Evolutionary conservation across 2,113 vertebrate species (phyloP).

Genomic region (Channa maculata): DNA sequence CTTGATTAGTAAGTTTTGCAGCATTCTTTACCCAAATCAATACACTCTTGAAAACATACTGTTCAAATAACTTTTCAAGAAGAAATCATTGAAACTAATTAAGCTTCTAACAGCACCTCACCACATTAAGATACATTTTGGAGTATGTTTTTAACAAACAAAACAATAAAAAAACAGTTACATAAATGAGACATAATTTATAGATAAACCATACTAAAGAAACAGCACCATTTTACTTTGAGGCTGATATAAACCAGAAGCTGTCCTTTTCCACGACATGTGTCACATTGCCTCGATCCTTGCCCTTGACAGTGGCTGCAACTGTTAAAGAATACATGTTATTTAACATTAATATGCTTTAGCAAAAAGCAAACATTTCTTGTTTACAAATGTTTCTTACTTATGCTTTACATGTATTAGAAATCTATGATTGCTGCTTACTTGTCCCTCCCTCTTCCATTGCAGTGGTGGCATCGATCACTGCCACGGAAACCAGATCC

Average conservation of each 20-base stretch:
- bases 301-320: conserved; percentile 66
- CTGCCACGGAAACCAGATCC: conserved; percentile 70
- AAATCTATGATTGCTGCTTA: conserved; percentile 51
- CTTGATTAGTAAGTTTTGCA: too few relatives aligned
- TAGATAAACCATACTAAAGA: conserved; percentile 8
- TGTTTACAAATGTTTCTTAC: neutral
- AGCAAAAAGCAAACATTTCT: neutral
- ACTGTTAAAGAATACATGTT: conserved; percentile 63
- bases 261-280: conserved; percentile 75
- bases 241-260: conserved; percentile 80
- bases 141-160: too few relatives aligned
- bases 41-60: too few relatives aligned
- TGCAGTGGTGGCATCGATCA: conserved; percentile 78
- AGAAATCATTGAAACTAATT: too few relatives aligned
- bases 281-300: conserved; percentile 55
- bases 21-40: too few relatives aligned
- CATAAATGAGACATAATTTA: neutral
- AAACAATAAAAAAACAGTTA: too few relatives aligned
- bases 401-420: neutral
- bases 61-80: too few relatives aligned
- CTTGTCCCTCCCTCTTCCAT: conserved; percentile 79
- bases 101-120: too few relatives aligned
- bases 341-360: neutral
- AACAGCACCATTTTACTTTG: conserved; percentile 77
- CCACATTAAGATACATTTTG: too few relatives aligned